Percentiles rank a stretch among this genome's conserved stretches.
phyloP scores from a whole-genome alignment of 1,140 invertebrate genomes.

The Brachionus plicatilis region DNA sequence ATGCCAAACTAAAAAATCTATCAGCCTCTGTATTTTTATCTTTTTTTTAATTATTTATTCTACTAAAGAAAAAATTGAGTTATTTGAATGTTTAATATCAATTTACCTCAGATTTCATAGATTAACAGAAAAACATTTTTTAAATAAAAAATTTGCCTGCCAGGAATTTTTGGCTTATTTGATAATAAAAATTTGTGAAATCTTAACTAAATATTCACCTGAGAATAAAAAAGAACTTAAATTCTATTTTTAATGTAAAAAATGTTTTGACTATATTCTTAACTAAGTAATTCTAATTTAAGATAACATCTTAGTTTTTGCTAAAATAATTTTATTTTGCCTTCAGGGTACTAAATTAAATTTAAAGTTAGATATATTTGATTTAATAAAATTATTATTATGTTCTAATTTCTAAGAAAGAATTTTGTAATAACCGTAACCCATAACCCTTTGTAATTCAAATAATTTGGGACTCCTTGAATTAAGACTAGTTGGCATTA shows the following conservation, averaged over 20 bases:
- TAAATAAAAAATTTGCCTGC: not conserved
- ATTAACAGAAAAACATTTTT: not conserved
- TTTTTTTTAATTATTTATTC: not conserved
- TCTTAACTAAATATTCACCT: not conserved
- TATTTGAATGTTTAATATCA: not conserved
- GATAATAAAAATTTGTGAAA: not conserved
- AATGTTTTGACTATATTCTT: not conserved
- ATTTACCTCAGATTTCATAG: not conserved
- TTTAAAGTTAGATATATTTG: not conserved
- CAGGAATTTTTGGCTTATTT: not conserved
- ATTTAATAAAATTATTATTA: not conserved
- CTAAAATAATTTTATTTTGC: not conserved
- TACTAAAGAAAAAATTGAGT: not conserved
- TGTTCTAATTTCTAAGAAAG: too few species aligned
- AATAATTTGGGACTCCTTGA: too few species aligned
- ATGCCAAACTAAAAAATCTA: not conserved
- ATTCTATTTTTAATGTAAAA: not conserved
- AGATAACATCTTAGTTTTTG: not conserved
- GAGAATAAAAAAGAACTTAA: not conserved
- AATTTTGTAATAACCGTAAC: too few species aligned
- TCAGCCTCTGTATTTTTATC: not conserved
- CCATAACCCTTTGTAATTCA: too few species aligned
- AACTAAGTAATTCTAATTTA: not conserved
- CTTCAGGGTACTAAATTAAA: not conserved
- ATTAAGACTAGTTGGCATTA: too few species aligned